phyloP scores from a whole-genome alignment of 2,888 invertebrate genomes.

The Acanthosoma haemorrhoidale region DNA sequence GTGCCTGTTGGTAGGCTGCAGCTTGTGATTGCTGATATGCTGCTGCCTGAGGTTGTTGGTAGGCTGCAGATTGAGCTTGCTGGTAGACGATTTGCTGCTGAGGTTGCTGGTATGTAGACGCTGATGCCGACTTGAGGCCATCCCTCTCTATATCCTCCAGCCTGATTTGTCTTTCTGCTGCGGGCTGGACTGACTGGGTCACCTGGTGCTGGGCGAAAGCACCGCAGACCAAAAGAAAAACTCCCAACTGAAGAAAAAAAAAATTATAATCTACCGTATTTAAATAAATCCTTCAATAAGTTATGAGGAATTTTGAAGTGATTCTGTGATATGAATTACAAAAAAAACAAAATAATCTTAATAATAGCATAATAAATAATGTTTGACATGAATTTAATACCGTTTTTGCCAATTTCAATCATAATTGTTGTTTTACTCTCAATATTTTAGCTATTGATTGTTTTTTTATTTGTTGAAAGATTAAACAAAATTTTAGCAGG shows the following conservation, averaged over 20 bases:
- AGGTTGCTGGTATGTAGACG: conserved; percentile 23
- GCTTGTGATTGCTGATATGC: conserved; percentile 13
- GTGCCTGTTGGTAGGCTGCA: conserved; percentile 28
- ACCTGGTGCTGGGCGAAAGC: conserved; percentile 23
- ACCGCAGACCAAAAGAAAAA: conserved; percentile 6
- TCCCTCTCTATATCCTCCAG: conserved; percentile 71
- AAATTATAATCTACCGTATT: no score
- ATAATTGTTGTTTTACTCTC: no score
- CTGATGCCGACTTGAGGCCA: conserved; percentile 49
- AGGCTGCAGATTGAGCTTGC: conserved; percentile 24
- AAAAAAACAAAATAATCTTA: no score
- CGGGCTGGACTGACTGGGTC: conserved; percentile 41
- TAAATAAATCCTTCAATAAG: no score
- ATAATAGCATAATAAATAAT: no score
- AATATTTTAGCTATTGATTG: no score
- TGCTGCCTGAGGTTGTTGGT: conserved; percentile 11
- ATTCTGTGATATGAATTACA: no score
- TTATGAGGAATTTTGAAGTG: no score
- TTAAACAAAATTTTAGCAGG: no score
- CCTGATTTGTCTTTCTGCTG: conserved; percentile 58
- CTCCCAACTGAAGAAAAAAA: conserved; percentile 14
- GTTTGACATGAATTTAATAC: no score
- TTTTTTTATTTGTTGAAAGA: no score
- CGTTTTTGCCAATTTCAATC: no score
- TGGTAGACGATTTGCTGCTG: conserved; percentile 29